Evolutionary conservation across 92 coral and sea anemone genomes (phyloP).

Genomic region (Phenganax subtilis): DNA sequence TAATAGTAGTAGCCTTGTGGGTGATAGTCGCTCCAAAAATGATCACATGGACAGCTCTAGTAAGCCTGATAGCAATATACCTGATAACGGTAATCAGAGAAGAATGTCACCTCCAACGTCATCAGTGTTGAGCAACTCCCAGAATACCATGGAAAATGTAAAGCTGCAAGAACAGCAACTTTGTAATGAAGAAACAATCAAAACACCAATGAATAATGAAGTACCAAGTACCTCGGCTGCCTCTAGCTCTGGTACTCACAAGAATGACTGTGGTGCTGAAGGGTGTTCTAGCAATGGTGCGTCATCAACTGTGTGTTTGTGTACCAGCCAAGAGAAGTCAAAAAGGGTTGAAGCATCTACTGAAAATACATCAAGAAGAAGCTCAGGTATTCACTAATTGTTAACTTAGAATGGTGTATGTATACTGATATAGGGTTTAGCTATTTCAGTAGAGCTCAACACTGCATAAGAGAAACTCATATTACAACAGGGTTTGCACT

Average conservation of each 20-base stretch:
- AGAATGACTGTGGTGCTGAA: constrained; percentile 10
- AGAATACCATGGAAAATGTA: constrained; percentile 12
- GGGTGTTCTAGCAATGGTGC: constrained; percentile 16
- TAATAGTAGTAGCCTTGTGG: constrained; percentile 11
- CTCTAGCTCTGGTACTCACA: background rate
- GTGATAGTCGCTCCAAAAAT: background rate
- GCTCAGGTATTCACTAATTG: background rate
- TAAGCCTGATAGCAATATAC: constrained; percentile 23
- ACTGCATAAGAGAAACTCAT: too few species aligned
- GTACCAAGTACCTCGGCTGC: background rate
- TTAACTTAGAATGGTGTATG: too few species aligned
- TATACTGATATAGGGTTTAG: too few species aligned
- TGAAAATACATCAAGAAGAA: background rate
- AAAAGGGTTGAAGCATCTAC: background rate
- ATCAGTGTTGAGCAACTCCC: constrained; percentile 7
- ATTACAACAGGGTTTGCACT: background rate
- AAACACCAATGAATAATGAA: background rate
- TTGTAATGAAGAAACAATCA: constrained; percentile 7
- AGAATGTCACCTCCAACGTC: constrained; percentile 7
- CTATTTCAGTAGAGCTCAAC: too few species aligned
- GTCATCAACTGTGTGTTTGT: constrained; percentile 24
- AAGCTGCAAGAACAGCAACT: constrained; percentile 20
- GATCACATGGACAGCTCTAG: constrained; percentile 3
- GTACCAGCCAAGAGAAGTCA: constrained; percentile 1
- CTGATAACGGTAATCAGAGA: constrained; percentile 15